Conservation (phyloP, 2,797 vertebrate species). For the Rhinophrynus dorsalis region DNA sequence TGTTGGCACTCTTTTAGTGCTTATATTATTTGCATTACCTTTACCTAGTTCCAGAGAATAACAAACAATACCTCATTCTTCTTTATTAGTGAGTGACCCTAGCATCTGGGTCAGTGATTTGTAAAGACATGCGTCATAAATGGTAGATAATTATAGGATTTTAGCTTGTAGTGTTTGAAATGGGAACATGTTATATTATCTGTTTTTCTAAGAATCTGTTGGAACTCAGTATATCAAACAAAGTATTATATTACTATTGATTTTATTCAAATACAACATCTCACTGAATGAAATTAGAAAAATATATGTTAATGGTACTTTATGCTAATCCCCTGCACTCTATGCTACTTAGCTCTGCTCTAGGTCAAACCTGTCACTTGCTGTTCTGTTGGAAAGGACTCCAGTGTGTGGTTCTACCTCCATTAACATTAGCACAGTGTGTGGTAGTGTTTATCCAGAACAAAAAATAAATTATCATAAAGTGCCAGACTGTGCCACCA, state of each 20-base stretch:
- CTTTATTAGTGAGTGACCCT: slow-evolving; percentile 25
- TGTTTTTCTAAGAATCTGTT: background rate
- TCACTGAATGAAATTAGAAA: background rate
- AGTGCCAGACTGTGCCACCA: too few species aligned
- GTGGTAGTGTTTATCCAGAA: too few species aligned
- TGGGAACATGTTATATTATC: slow-evolving; percentile 22
- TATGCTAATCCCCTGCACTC: too few species aligned
- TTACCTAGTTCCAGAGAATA: slow-evolving; percentile 1
- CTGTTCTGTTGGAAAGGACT: too few species aligned
- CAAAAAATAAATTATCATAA: too few species aligned
- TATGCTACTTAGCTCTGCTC: too few species aligned
- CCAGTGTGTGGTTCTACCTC: too few species aligned
- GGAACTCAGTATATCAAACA: background rate
- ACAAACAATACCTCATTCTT: slow-evolving; percentile 39
- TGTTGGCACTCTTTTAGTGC: background rate
- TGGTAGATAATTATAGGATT: slow-evolving; percentile 42
- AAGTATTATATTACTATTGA: background rate
- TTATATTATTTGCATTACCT: slow-evolving; percentile 1
- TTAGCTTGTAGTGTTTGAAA: slow-evolving; percentile 20
- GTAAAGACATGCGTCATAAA: slow-evolving; percentile 46
- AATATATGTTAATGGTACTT: slow-evolving; percentile 2
- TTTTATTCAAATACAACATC: background rate
- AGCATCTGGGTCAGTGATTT: slow-evolving; percentile 41
- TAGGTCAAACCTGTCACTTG: too few species aligned
- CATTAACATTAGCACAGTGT: too few species aligned